Evolutionary conservation across 2,888 invertebrate species (phyloP), one percentile per base, ranked within the genome.

Genomic region (Meandrusa payeni): DNA sequence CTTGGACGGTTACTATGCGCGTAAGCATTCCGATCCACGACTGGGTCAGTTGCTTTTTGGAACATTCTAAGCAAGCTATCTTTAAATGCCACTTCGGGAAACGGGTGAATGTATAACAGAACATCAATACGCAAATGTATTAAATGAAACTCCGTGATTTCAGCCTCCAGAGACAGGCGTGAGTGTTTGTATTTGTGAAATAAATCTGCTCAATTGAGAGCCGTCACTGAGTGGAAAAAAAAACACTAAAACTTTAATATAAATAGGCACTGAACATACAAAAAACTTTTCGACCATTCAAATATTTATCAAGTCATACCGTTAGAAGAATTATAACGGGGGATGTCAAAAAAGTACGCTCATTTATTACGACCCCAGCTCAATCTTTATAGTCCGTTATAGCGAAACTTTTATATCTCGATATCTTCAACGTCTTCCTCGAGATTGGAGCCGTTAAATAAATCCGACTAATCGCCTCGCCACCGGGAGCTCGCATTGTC

Each of bases 391-490:
- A 34, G 31, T 34, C 48, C 31, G 50, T 48, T 47, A 45, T 23
- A 46, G 42, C 46, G 33, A 40, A 45, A 41, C 50, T 48, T 47
- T 47, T 49, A 41, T 50, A 60, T 47, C 50, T 51, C 48, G 47
- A 48, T 50, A 55, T 56, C 47, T 58, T 47, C 43, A 51, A 51
- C 43, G 52, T 57, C 55, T 53, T 57, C 58, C 55, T 58, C 54
- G 67, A 54, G 54, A 71, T 69, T 60, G 61, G 55, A 64, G 74
- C 76, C 76, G 78, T 83, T 79, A 78, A 72, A 80, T 77, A 80
- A 79, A 80, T 79, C 74, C 71, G 50, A 59, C 75, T 80, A 79
- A 78, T 80, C 75, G 74, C 62, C 59, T 56, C 69, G 67, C 63
- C 60, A 59, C 64, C 61, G 57, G 65, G 61, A 65, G 65, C 52